Conservation (phyloP, 2,888 invertebrate genomes). For the Melinaea marsaeus region DNA sequence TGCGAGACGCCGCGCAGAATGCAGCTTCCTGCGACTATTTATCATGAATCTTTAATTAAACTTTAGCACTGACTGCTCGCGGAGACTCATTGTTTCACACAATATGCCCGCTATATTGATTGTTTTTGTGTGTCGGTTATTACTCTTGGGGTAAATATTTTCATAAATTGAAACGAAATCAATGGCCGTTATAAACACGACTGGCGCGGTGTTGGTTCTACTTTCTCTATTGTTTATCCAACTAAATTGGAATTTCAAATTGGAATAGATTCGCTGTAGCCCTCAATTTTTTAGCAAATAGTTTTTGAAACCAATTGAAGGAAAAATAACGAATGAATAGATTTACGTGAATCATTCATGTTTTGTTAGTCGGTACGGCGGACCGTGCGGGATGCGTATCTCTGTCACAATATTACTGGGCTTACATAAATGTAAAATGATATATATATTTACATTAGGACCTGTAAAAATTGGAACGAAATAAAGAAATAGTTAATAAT, state of each 20-base stretch:
- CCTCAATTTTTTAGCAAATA: constrained; percentile 16
- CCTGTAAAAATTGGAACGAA: no score
- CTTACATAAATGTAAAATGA: no score
- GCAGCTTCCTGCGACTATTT: constrained; percentile 75
- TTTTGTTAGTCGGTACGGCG: no score
- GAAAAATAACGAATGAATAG: constrained; percentile 15
- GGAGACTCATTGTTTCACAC: constrained; percentile 59
- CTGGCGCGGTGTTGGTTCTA: constrained; percentile 14
- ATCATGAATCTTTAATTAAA: constrained; percentile 79
- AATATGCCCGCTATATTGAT: constrained; percentile 35
- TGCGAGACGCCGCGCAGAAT: constrained; percentile 64
- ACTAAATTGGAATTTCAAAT: constrained; percentile 17
- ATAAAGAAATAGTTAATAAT: no score
- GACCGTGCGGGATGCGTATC: no score
- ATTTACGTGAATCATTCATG: background rate
- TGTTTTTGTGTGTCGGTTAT: constrained; percentile 25
- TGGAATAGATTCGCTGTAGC: constrained; percentile 17
- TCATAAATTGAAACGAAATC: constrained; percentile 20
- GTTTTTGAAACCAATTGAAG: constrained; percentile 16
- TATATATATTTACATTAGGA: no score
- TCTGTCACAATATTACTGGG: no score
- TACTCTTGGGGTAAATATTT: constrained; percentile 16
- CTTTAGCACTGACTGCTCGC: constrained; percentile 68
- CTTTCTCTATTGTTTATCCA: constrained; percentile 20
- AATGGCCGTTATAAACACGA: constrained; percentile 11